These are phyloP conservation scores for Ochotona curzoniae DNA, from an alignment of 2,113 vertebrate genomes.

Conservation along the genomic window DNA sequence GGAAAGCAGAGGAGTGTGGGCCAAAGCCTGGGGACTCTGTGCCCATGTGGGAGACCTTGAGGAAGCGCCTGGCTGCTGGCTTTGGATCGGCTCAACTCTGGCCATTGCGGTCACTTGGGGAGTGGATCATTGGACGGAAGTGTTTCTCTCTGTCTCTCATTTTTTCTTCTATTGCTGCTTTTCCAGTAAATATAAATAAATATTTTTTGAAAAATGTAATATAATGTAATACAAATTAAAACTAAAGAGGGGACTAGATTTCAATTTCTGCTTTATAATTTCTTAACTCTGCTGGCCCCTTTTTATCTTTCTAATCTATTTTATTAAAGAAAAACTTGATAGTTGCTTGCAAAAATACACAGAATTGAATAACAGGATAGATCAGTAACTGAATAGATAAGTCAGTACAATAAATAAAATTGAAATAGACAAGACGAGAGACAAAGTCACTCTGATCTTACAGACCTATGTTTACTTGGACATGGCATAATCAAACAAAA, in stretches of 20 bases:
- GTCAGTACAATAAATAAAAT: not conserved
- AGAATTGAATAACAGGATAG: not conserved
- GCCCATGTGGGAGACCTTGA: too few species aligned
- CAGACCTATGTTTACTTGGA: not conserved
- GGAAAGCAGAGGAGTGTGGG: too few species aligned
- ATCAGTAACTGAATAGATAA: not conserved
- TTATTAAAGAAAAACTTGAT: not conserved
- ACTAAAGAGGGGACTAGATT: not conserved
- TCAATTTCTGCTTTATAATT: not conserved
- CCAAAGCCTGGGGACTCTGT: too few species aligned
- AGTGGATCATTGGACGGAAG: too few species aligned
- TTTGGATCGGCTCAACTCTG: too few species aligned
- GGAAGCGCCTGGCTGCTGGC: too few species aligned
- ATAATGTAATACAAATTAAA: not conserved
- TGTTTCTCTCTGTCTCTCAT: too few species aligned
- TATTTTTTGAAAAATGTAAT: not conserved
- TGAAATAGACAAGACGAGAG: not conserved
- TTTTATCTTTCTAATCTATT: not conserved
- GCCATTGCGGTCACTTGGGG: too few species aligned
- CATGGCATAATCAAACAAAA: not conserved
- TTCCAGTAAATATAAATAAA: too few species aligned
- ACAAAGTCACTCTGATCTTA: not conserved
- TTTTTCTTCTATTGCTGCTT: too few species aligned
- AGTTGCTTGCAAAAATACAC: not conserved
- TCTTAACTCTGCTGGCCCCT: not conserved